phyloP scores from a whole-genome alignment of 1,140 invertebrate species.

The Drosophila neocordata region DNA sequence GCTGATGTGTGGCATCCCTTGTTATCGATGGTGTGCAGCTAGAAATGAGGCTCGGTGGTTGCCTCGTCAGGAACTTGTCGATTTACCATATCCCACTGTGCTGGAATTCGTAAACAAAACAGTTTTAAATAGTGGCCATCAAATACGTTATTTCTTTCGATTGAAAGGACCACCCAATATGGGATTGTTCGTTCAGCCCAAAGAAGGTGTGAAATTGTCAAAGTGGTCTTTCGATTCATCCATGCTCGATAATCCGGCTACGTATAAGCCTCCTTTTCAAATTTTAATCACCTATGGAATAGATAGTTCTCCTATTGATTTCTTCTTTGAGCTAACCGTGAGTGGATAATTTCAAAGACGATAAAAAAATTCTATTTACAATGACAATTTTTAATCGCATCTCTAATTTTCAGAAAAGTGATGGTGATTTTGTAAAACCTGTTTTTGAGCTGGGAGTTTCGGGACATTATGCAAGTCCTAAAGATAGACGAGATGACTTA shows the following conservation, averaged over 20 bases:
- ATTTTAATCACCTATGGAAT: slow-evolving; percentile 83
- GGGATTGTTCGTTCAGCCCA: slow-evolving; percentile 87
- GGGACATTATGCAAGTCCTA: slow-evolving; percentile 40
- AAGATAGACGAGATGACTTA: slow-evolving; percentile 28
- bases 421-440: slow-evolving; percentile 64
- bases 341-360: background rate
- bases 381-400: background rate
- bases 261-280: slow-evolving; percentile 25
- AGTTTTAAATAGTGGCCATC: slow-evolving; percentile 28
- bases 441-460: slow-evolving; percentile 44
- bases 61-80: slow-evolving; percentile 32
- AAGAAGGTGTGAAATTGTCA: slow-evolving; percentile 56
- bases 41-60: slow-evolving; percentile 49
- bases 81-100: slow-evolving; percentile 36
- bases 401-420: slow-evolving; percentile 82
- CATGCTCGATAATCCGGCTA: slow-evolving; percentile 67
- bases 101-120: slow-evolving; percentile 56
- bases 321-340: slow-evolving; percentile 82
- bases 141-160: slow-evolving; percentile 61
- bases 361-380: background rate
- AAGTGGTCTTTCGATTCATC: slow-evolving; percentile 87
- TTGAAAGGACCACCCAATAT: slow-evolving; percentile 88
- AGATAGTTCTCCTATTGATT: slow-evolving; percentile 34
- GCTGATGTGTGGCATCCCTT: slow-evolving; percentile 89
- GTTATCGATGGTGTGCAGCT: slow-evolving; percentile 82